Conservation (phyloP, 1,140 invertebrate genomes). For the Panulirus ornatus region DNA sequence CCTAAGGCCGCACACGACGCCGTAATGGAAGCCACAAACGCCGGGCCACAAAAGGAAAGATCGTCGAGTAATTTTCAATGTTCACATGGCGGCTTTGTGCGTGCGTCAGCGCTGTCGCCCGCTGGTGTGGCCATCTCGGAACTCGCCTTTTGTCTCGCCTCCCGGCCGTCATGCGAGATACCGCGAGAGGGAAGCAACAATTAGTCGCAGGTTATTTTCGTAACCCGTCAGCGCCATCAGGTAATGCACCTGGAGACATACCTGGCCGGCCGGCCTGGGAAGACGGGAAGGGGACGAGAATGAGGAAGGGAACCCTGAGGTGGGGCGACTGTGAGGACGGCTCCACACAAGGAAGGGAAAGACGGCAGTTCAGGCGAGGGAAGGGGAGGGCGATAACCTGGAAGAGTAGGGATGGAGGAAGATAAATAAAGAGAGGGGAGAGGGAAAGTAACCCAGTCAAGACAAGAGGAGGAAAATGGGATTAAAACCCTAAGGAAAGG, state of each 20-base stretch:
- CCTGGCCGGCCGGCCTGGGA: not conserved
- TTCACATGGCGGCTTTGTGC: not conserved
- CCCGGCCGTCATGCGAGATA: not conserved
- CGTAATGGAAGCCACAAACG: not conserved
- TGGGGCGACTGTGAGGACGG: too few relatives aligned
- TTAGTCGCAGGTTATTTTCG: slow-evolving; percentile 7
- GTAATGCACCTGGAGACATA: slow-evolving; percentile 2
- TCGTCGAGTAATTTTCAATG: not conserved
- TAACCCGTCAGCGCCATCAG: slow-evolving; percentile 22
- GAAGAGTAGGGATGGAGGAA: not conserved
- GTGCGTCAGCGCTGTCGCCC: not conserved
- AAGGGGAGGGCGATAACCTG: not conserved
- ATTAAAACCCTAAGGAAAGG: not conserved
- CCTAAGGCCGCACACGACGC: not conserved
- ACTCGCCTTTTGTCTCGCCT: slow-evolving; percentile 1
- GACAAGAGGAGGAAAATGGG: not conserved
- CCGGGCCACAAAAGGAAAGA: not conserved
- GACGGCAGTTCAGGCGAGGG: too few relatives aligned
- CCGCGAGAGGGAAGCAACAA: not conserved
- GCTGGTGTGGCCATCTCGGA: not conserved
- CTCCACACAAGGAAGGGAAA: too few relatives aligned
- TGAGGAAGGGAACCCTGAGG: too few relatives aligned
- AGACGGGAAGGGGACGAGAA: not conserved
- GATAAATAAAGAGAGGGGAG: not conserved
- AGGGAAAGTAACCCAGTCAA: not conserved